These are phyloP conservation scores for Leptobrachium ailaonicum DNA, from an alignment of 2,113 vertebrate species.

Conservation along the genomic window DNA sequence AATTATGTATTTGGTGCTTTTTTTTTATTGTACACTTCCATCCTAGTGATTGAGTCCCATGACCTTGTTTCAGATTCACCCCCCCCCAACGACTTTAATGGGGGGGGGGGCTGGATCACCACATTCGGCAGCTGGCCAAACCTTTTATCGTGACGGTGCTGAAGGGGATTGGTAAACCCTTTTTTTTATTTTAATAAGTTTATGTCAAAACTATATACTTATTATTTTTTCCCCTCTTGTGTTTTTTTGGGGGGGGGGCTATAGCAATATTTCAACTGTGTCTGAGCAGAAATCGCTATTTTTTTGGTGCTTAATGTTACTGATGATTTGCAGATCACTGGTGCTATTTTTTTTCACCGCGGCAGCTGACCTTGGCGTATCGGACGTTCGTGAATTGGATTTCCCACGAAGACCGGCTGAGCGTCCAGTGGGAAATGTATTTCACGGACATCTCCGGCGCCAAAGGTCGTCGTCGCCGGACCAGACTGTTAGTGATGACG, in stretches of 20 bases:
- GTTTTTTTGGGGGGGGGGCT: conserved; percentile 48
- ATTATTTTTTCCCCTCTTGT: conserved; percentile 55
- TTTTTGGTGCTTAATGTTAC: conserved; percentile 72
- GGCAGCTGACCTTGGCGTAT: too few species aligned
- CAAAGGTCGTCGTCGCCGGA: too few species aligned
- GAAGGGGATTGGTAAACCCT: conserved; percentile 47
- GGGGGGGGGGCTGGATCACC: conserved; percentile 53
- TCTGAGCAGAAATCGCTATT: conserved; percentile 62
- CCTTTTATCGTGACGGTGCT: conserved; percentile 53
- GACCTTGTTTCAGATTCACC: conserved; percentile 53
- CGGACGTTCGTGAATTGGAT: too few species aligned
- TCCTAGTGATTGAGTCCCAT: conserved; percentile 56
- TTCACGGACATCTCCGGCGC: too few species aligned
- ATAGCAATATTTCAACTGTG: conserved; percentile 80
- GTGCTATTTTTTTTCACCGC: too few species aligned
- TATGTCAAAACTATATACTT: conserved; percentile 55
- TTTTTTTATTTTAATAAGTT: conserved; percentile 56
- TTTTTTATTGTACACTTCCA: conserved; percentile 9
- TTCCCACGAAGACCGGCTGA: too few species aligned
- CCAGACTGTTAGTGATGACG: too few species aligned
- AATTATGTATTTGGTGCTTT: background rate
- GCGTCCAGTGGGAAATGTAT: too few species aligned
- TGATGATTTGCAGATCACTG: too few species aligned
- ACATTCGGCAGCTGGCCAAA: conserved; percentile 66
- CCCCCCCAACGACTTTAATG: conserved; percentile 53